Evolutionary conservation across 2,113 vertebrate genomes (phyloP), one percentile per base, ranked within the genome.

Genomic region (Serranochromis macrocephalus): DNA sequence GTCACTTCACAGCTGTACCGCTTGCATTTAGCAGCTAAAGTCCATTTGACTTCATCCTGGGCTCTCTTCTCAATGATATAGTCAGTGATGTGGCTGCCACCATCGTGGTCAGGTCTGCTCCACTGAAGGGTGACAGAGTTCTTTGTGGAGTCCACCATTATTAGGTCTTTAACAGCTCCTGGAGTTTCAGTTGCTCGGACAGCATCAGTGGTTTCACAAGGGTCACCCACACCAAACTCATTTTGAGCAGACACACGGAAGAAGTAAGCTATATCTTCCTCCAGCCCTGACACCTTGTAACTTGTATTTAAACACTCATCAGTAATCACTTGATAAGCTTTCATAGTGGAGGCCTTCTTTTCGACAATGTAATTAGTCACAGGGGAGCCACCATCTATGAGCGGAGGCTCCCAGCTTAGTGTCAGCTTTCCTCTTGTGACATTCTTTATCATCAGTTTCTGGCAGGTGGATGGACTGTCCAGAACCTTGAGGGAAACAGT

Each of bases 241-340:
- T 99, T 99, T 96, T 98, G 98, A 94, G 99, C 98, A 84, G 98
- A 97, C 85, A 99, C 98, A 87, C 98, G 96, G 97, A 99, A 99
- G 93, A 99, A 99, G 95, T 97, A 99, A 33, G 98, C 95, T 3
- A 94, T 95, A 86, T 99, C 98, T 89, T 99, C 98, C 85, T 97
- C 98, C 38, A 99, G 95, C 79, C 95, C 97, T 2, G 95, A 96
- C 51, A 99, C 92, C 90, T 99, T 99, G 93, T 97, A 99, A 63
- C 96, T 93, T 54, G 98, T 97, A 89, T 97, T 96, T 81, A 97
- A 93, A 88, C 98, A 99, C 85, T 98, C 97, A 13, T 95, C 96
- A 80, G 97, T 96, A 83, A 99, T 96, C 11, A 95, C 88, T 84
- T 98, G 97, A 96, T 97, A 99, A 6, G 98, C 98, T 91, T 98